Base-by-base conservation (phyloP, 2,888 invertebrate species). In the Nomada goodeniana region DNA sequence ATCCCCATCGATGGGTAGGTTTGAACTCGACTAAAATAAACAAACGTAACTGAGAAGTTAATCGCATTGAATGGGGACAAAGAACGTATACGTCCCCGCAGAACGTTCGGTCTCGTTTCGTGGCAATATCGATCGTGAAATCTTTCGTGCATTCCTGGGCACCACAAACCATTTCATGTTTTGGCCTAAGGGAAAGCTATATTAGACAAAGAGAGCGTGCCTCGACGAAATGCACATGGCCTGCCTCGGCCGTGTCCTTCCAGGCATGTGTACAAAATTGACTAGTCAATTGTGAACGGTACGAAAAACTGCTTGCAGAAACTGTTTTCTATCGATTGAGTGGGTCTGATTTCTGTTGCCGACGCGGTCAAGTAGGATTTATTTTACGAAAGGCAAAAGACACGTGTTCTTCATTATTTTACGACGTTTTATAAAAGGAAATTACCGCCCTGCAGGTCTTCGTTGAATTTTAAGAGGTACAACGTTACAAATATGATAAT, bases 21-120 rank as follows among this genome's bases (percentile, higher is more conserved):
- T 50, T 15, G 50, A 50, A 0, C 18, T 50, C 13, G 15, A 15
- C 50, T 15, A 50, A 15, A 50, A 50, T 50, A 50, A 50, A 50
- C 50, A 50, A 50, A 50, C 50, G 1, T 50, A 13, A 50, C 50
- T 11, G 18, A 1, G 50, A 50, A 4, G 18, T 2, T 50, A 1
- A 50, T 50, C 50, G 1, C 29, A 36, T 36, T 7, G 36, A 36
- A 36, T 60, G 59, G 59, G 18, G 29, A n/a, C 18, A 9, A 29
- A 59, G 29, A 60, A 60, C 59, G 59, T 60, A 7, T 18, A 60
- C 59, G 59, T 29, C n/a, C 36, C 15, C 36, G 59, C 36, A 60
- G 18, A 36, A 36, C 36, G 59, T 36, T 60, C 59, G 36, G 15
- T 36, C 59, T 29, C 59, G 29, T 60, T 60, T 36, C 36, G 29